These are phyloP conservation scores for Zaprionus nigranus DNA, from an alignment of 1,140 invertebrate species.

Conservation along the genomic window DNA sequence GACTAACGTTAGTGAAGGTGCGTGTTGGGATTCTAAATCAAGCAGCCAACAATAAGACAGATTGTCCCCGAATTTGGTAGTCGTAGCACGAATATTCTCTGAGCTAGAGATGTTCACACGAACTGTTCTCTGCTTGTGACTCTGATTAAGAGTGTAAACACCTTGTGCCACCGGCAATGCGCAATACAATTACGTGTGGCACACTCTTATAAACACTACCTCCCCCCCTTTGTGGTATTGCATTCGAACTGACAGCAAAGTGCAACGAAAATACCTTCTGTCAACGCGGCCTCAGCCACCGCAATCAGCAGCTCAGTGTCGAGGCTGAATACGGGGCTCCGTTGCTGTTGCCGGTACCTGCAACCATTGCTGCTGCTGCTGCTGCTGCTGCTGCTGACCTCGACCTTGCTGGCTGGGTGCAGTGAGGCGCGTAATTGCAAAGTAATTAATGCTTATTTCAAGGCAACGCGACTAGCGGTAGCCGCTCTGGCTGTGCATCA, in stretches of 20 bases:
- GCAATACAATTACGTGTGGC: too few species aligned
- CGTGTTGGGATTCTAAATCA: not conserved
- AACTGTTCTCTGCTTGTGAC: not conserved
- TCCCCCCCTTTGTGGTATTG: too few species aligned
- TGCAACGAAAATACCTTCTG: not conserved
- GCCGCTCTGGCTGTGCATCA: slow-evolving; percentile 24
- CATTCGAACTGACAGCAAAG: not conserved
- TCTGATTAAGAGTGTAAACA: too few species aligned
- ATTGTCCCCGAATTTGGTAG: not conserved
- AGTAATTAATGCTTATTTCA: slow-evolving; percentile 58
- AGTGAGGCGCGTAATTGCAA: slow-evolving; percentile 54
- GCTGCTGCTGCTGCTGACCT: not conserved
- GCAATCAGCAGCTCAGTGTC: not conserved
- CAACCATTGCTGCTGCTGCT: not conserved
- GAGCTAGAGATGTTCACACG: not conserved
- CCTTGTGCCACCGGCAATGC: too few species aligned
- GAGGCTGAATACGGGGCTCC: too few species aligned
- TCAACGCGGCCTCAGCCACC: not conserved
- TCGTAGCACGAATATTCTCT: not conserved
- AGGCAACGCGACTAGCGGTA: slow-evolving; percentile 24
- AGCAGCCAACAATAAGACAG: not conserved
- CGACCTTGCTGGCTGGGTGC: slow-evolving; percentile 18
- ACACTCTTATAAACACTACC: too few species aligned
- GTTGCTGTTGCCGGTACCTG: not conserved
- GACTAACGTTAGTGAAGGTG: not conserved